A percentile compares a stretch with the other conserved stretches of the same genome.
Conservation (phyloP, 2,113 vertebrate species). For the Nesogale talazaci region DNA sequence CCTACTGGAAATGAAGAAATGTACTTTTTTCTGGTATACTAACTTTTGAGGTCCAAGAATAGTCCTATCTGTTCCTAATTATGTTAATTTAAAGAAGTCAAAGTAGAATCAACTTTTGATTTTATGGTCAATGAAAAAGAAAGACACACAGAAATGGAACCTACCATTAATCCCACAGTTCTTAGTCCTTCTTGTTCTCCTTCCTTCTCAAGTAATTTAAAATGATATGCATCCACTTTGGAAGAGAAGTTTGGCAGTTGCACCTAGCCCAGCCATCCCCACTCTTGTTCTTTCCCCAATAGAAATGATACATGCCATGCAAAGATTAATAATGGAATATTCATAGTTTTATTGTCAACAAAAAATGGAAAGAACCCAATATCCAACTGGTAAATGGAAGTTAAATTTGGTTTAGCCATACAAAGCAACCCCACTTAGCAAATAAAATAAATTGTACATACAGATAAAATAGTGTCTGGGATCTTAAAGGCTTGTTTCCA, state of each 20-base stretch:
- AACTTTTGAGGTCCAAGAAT: not conserved
- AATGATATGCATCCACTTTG: constrained; percentile 9
- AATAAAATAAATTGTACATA: not conserved
- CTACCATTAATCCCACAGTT: not conserved
- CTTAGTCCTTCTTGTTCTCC: not conserved
- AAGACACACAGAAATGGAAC: not conserved
- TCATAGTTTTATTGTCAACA: not conserved
- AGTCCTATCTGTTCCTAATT: not conserved
- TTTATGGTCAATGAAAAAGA: not conserved
- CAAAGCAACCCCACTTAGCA: not conserved
- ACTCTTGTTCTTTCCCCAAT: not conserved
- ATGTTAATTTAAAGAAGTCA: not conserved
- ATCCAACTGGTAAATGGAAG: not conserved
- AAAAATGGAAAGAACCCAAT: not conserved
- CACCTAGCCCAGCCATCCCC: not conserved
- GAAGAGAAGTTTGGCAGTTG: not conserved
- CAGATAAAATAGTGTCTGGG: too few relatives aligned
- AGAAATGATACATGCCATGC: not conserved
- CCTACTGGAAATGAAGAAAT: not conserved
- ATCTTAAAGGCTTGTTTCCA: too few relatives aligned
- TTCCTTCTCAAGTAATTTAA: not conserved
- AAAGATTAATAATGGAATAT: not conserved
- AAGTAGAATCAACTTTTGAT: not conserved
- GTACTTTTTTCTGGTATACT: not conserved
- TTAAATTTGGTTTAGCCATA: not conserved